Percentiles rank a stretch among this genome's conserved stretches.
Evolutionary conservation across 2,888 invertebrate species (phyloP).

Genomic region (Pseudeuparius sepicola): DNA sequence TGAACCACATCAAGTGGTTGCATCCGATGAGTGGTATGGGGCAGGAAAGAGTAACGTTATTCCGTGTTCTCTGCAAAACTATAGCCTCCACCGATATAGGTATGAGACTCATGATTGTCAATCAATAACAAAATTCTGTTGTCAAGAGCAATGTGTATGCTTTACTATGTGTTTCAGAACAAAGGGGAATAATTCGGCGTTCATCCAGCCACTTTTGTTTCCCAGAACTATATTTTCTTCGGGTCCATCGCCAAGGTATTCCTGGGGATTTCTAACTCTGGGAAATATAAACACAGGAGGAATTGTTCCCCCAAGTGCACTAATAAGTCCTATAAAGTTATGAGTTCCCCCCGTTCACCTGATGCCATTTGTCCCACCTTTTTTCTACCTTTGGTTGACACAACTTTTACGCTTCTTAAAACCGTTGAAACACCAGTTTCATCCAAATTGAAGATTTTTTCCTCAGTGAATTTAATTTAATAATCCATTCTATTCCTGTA

Average conservation of each 20-base stretch:
- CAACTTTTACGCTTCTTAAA: constrained; percentile 15
- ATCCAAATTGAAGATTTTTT: constrained; percentile 16
- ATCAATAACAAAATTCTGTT: constrained; percentile 15
- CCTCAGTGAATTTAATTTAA: too few species aligned
- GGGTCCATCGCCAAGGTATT: constrained; percentile 20
- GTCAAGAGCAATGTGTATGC: constrained; percentile 11
- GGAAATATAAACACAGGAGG: constrained; percentile 22
- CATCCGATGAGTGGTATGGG: constrained; percentile 16
- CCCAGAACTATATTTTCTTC: constrained; percentile 16
- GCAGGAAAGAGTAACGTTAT: constrained; percentile 16
- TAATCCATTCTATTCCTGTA: too few species aligned
- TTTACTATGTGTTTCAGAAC: constrained; percentile 12
- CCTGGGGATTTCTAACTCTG: constrained; percentile 17
- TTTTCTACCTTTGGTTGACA: constrained; percentile 17
- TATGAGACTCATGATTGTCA: constrained; percentile 16
- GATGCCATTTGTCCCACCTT: constrained; percentile 18
- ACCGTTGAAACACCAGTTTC: constrained; percentile 17
- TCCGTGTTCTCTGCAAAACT: constrained; percentile 15
- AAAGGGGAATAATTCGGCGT: constrained; percentile 12
- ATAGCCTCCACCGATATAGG: constrained; percentile 13
- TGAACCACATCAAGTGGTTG: constrained; percentile 20
- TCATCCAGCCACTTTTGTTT: constrained; percentile 23
- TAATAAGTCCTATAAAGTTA: constrained; percentile 21
- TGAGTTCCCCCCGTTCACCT: constrained; percentile 19
- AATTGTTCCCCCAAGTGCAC: constrained; percentile 19